Evolutionary conservation across 2,888 invertebrate genomes (phyloP), one percentile per base, ranked within the genome.

Genomic region (Tubulanus polymorphus): DNA sequence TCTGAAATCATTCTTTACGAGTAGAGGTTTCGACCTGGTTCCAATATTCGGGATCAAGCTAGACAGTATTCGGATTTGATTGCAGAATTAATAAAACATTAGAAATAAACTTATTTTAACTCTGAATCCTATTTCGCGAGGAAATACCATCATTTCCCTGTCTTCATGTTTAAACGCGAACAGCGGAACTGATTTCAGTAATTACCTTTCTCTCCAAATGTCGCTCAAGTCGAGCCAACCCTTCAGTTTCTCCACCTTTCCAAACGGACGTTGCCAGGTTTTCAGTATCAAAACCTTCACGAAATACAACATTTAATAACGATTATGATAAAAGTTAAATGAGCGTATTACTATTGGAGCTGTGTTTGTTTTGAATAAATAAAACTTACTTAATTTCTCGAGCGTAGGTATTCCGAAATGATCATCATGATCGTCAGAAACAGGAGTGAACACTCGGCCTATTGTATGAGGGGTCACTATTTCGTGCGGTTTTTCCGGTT

Each of bases 221-320:
- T 5, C 41, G 79, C 54, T 81, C 67, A 64, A 87, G 81, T 58
- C 85, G 83, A 46, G 81, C 70, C 18, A 88, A 72, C 0, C 87
- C 88, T 25, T 82, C 71, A 0, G 80, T 83, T 76, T 89, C 88
- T 0, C 88, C 88, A 0, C 88, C 88, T 20, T 81, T 80, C 68
- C 73, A 78, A 1, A 63, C 58, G 50, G 70, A 18, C 23, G 41
- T 18, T 15, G 23, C 20, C 23, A 41, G 23, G 6, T 15, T 5
- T 8, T 75, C 74, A 15, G 68, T 60, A 15, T 61, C 49, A 15
- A 68, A 58, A 27, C 65, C 71, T 73, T 49, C 3, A 51, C 30
- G n/a, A 41, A 23, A 15, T 10, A n/a, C 10, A 32, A 12, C 10
- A n/a, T 32, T 32, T 32, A 32, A n/a, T n/a, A 41, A 46, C n/a